A percentile compares a stretch with the other conserved stretches of the same genome.
phyloP scores from a whole-genome alignment of 2,888 invertebrate genomes.

The Cheiracanthium punctorium region DNA sequence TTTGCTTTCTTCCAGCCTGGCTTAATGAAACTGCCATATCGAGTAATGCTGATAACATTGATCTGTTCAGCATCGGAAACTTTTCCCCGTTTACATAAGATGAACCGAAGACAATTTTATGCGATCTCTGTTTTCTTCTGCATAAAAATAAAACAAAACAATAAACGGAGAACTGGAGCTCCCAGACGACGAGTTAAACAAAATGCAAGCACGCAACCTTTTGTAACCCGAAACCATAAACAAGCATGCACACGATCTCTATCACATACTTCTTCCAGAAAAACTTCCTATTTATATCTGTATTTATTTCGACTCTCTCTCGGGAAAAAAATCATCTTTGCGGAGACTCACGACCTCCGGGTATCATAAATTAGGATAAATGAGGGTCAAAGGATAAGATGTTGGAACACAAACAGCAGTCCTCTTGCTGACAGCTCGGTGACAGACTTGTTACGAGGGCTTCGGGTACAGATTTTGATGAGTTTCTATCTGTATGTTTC shows the following conservation, averaged over 20 bases:
- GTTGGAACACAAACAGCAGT: constrained; percentile 47
- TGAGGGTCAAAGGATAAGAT: constrained; percentile 60
- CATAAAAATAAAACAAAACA: neutral
- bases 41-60: neutral
- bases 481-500: neutral
- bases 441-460: constrained; percentile 2
- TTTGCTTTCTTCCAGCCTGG: too few relatives aligned
- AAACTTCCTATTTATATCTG: neutral
- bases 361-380: constrained; percentile 61
- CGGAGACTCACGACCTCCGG: constrained; percentile 34
- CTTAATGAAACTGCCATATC: too few relatives aligned
- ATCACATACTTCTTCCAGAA: neutral
- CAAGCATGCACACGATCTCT: neutral
- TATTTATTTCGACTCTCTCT: neutral
- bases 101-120: neutral
- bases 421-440: neutral
- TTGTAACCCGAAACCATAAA: constrained; percentile 7
- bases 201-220: neutral
- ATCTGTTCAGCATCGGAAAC: neutral
- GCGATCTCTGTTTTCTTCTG: neutral
- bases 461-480: neutral
- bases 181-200: neutral
- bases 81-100: neutral
- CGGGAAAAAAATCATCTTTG: neutral
- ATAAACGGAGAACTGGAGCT: neutral